Evolutionary conservation across 2,113 vertebrate genomes (phyloP), one percentile per base, ranked within the genome.

Genomic region (Oryzias javanicus): DNA sequence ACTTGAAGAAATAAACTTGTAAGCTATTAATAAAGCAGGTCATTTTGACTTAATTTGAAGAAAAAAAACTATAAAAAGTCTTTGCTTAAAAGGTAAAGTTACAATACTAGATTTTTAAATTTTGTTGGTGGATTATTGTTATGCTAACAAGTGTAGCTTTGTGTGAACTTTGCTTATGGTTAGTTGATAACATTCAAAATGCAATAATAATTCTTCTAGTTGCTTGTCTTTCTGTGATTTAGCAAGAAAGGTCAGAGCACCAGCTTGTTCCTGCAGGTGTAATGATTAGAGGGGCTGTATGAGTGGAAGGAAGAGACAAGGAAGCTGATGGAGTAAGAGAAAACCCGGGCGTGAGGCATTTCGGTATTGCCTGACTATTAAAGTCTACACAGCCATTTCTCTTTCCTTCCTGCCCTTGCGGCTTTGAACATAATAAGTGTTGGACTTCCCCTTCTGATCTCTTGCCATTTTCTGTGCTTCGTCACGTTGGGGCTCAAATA

Each of bases 381-480:
- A 59, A 57, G 66, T 82, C 64, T 42, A 35, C 29, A 42, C 72
- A 25, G 22, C 60, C 40, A 35, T 63, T 78, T 67, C 49, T 49
- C 29, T 63, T n/a, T 24, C 61, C 62, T 19, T 53, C 5, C 29
- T 22, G 55, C 70, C 60, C 49, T 25, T 40, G 27, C 72, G 80
- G 65, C 76, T 78, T 78, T 70, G 64, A 80, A 60, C 64, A 18
- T 78, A 67, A 74, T 67, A 42, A 76, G 0, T 47, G 16, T 35
- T 56, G 64, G 67, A 74, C 49, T 60, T 58, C 47, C 49, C 46
- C 20, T 48, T 58, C 42, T 49, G 41, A 57, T 71, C 20, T 55
- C 60, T 52, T 48, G 47, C 55, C 49, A 17, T 60, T 65, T 18
- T 70, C 67, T 45, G 49, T 78, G 60, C 50, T 77, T 85, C 66